phyloP scores from a whole-genome alignment of 2,888 invertebrate genomes.

The Philereme vetulata region DNA sequence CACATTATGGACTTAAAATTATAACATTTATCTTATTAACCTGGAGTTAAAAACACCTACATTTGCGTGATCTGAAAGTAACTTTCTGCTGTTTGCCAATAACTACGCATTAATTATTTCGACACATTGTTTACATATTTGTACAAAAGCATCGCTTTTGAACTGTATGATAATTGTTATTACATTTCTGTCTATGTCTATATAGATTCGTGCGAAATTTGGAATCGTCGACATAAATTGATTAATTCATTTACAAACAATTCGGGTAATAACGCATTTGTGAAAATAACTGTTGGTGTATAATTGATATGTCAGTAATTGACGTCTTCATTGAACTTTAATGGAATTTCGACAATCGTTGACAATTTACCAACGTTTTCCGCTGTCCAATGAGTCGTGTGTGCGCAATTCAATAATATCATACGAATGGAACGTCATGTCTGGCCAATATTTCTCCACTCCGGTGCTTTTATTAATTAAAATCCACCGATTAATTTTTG shows the following conservation, averaged over 20 bases:
- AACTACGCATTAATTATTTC: slow-evolving; percentile 28
- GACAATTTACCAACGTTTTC: slow-evolving; percentile 49
- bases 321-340: slow-evolving; percentile 58
- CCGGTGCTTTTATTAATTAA: slow-evolving; percentile 46
- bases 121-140: slow-evolving; percentile 31
- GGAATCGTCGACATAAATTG: slow-evolving; percentile 25
- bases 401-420: slow-evolving; percentile 47
- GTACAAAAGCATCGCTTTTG: slow-evolving; percentile 25
- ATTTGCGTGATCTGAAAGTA: slow-evolving; percentile 17
- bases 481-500: slow-evolving; percentile 37
- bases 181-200: slow-evolving; percentile 15
- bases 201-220: not conserved
- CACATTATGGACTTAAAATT: too few relatives aligned
- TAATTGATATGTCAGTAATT: slow-evolving; percentile 54
- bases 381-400: slow-evolving; percentile 48
- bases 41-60: slow-evolving; percentile 1
- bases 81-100: slow-evolving; percentile 25
- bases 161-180: slow-evolving; percentile 34
- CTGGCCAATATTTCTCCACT: slow-evolving; percentile 41
- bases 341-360: slow-evolving; percentile 53
- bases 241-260: slow-evolving; percentile 42
- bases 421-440: slow-evolving; percentile 39
- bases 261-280: slow-evolving; percentile 44
- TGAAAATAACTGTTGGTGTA: slow-evolving; percentile 40
- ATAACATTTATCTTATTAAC: too few relatives aligned